Evolutionary conservation across 2,888 invertebrate species (phyloP), one percentile per base, ranked within the genome.

Genomic region (Achlya flavicornis): DNA sequence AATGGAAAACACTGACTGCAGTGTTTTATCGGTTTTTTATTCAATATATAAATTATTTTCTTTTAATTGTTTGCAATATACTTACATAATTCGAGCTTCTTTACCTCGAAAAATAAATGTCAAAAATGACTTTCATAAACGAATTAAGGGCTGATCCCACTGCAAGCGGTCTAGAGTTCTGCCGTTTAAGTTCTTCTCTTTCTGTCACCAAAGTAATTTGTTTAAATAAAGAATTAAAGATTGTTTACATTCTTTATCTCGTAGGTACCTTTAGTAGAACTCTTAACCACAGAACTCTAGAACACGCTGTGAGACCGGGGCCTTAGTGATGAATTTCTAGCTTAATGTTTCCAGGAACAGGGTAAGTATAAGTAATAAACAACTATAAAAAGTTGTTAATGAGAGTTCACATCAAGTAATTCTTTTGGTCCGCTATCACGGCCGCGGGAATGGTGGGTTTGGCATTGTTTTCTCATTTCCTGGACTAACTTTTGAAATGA

Each of bases 321-420:
- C 26, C 26, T 26, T 26, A 19, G 53, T 53, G 53, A n/a, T 53
- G 53, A 53, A 53, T 53, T 53, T 19, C 53, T 19, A 53, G n/a
- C 10, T 53, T 1, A 8, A 19, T 10, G 53, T 48, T 16, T 48
- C 16, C 57, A 63, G 35, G 19, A 53, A 64, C 60, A 63, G 41
- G 67, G 68, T 68, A 71, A 67, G 63, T 61, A 41, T 12, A 41
- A 41, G 41, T 41, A 41, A 41, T 41, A 41, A 66, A 70, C 69
- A 73, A 72, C 41, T 41, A 41, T 41, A 66, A 69, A 70, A 74
- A 74, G 66, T 71, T 73, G 46, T 60, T 65, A 65, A 67, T 62
- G 63, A n/a, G 60, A 63, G 64, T 64, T 62, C 63, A 7, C 19
- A 41, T 60, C 60, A 57, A 66, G 70, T 72, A 74, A 74, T 74